Base-by-base conservation (phyloP, 2,888 invertebrate genomes). In the Morpho helenor region DNA sequence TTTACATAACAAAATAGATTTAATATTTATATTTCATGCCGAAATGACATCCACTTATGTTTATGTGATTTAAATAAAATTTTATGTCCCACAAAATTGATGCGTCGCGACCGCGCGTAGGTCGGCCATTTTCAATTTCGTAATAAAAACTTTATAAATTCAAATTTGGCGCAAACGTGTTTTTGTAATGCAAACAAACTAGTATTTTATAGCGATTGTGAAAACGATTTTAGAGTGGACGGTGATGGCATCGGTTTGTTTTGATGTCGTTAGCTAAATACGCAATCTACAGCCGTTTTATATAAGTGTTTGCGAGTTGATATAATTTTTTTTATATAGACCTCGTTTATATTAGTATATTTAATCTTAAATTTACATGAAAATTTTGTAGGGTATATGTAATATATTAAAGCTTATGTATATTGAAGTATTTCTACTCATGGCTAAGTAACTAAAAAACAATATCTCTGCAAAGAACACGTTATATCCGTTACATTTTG, bases 121-220 rank as follows among this genome's bases (percentile, higher is more conserved):
- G 81, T 67, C 68, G 76, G 66, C 64, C 70, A 73, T 73, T 76
- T 76, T 72, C 66, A 73, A 73, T 69, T 73, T 72, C 65, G 66
- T 70, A 72, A 74, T 75, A 72, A 31, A 31, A 73, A 69, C 67
- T 65, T 69, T 76, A 75, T 74, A 79, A 75, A 80, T 77, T 77
- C 75, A 76, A 77, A 82, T 79, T 78, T 76, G 75, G 77, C 71
- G 71, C 68, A 52, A 74, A 72, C 54, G 68, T 66, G 67, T 68
- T 74, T 76, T 73, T 73, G 74, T 79, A 78, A 77, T 76, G 74
- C 70, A 71, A 77, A 80, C 74, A 77, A 71, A 71, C 74, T 77
- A 71, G 72, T 71, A 76, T 74, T 74, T 66, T 61, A 58, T 60
- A 43, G 49, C 68, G 69, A 71, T 70, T 71, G 71, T 69, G 72